phyloP scores from a whole-genome alignment of 1,140 invertebrate genomes.

The Drosophila kurseongensis region DNA sequence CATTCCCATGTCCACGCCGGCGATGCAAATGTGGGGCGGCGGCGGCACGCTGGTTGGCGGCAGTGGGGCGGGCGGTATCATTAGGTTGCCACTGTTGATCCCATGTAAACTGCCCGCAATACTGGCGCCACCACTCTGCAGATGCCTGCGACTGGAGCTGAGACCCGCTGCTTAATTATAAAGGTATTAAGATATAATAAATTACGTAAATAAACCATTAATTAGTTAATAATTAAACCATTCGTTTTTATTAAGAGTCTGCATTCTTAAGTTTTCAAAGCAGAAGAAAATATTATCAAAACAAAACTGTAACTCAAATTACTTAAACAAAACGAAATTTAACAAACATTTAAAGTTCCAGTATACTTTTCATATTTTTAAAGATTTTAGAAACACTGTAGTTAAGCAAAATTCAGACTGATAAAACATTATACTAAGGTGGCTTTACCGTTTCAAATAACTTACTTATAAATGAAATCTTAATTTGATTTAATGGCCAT shows the following conservation, averaged over 20 bases:
- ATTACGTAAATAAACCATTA: not conserved
- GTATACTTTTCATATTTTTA: not conserved
- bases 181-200: not conserved
- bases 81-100: conserved; percentile 79
- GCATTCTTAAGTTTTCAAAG: too few relatives aligned
- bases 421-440: too few relatives aligned
- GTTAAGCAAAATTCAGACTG: too few relatives aligned
- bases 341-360: not conserved
- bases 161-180: conserved; percentile 58
- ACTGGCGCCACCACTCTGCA: conserved; percentile 82
- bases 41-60: conserved; percentile 83
- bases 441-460: too few relatives aligned
- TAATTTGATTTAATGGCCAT: too few relatives aligned
- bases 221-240: too few relatives aligned
- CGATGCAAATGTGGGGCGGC: conserved; percentile 82
- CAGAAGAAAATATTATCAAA: too few relatives aligned
- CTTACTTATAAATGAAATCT: too few relatives aligned
- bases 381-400: not conserved
- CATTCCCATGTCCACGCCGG: conserved; percentile 66
- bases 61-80: conserved; percentile 81
- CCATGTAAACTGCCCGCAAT: conserved; percentile 84
- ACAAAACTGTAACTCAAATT: too few relatives aligned
- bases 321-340: too few relatives aligned
- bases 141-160: conserved; percentile 83
- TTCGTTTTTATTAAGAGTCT: too few relatives aligned